A percentile compares a stretch with the other conserved stretches of the same genome.
These are phyloP conservation scores for Abramis brama DNA, from an alignment of 2,113 vertebrate species.

Conservation along the genomic window DNA sequence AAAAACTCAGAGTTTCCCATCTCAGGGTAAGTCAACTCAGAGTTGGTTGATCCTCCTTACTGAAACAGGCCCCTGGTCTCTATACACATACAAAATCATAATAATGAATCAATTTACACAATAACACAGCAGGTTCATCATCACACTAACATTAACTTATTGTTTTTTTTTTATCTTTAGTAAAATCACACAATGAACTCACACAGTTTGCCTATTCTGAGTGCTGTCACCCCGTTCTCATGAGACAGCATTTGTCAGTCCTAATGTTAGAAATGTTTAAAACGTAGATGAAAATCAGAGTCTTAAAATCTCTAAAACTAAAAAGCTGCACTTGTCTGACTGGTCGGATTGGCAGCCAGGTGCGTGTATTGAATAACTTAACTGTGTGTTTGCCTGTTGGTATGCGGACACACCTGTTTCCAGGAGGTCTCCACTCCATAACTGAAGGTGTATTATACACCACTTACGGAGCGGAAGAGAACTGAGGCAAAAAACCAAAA, in stretches of 20 bases:
- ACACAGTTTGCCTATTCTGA: not conserved
- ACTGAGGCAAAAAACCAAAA: not conserved
- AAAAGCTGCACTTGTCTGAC: conserved; percentile 35
- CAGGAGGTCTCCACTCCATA: not conserved
- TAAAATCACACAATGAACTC: not conserved
- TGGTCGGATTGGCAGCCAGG: conserved; percentile 8
- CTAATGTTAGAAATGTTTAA: not conserved
- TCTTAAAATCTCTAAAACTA: not conserved
- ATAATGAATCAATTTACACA: no score
- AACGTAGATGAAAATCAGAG: not conserved
- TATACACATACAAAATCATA: no score
- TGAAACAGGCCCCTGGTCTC: no score
- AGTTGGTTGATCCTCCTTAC: no score
- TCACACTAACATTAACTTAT: no score
- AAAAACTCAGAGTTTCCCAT: no score
- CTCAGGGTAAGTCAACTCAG: no score
- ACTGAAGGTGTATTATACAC: not conserved
- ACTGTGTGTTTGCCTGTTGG: not conserved
- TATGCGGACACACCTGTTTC: conserved; percentile 42
- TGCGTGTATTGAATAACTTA: not conserved
- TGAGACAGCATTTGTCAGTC: not conserved
- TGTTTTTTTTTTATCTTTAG: not conserved
- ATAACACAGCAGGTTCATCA: no score
- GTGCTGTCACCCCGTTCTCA: not conserved
- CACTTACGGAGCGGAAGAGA: not conserved